These are phyloP conservation scores for Antennarius striatus DNA, from an alignment of 2,113 vertebrate genomes.

Conservation along the genomic window DNA sequence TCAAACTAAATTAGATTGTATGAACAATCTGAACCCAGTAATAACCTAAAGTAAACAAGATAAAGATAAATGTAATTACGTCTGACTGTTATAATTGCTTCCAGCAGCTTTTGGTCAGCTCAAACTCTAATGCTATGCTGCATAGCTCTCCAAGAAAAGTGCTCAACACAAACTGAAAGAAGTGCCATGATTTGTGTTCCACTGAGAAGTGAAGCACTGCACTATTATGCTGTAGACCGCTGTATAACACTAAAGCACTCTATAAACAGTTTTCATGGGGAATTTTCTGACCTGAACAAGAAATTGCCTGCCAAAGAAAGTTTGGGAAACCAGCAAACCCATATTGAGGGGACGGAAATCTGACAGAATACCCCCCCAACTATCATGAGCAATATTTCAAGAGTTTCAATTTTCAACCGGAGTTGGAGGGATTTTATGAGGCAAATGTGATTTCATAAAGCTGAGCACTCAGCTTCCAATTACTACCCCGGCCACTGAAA, in stretches of 20 bases:
- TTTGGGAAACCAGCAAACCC: constrained; percentile 36
- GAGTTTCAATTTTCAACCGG: constrained; percentile 39
- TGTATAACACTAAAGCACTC: constrained; percentile 14
- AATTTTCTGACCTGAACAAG: constrained; percentile 51
- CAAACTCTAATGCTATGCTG: not conserved
- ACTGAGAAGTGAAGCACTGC: constrained; percentile 14
- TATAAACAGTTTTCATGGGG: constrained; percentile 40
- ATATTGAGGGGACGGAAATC: constrained; percentile 33
- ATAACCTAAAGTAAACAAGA: not conserved
- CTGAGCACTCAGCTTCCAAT: constrained; percentile 33
- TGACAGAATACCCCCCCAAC: constrained; percentile 51
- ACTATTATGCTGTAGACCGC: constrained; percentile 28
- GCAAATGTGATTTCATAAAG: constrained; percentile 48
- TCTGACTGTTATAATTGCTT: constrained; percentile 20
- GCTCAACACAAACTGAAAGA: not conserved
- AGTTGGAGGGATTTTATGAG: constrained; percentile 32
- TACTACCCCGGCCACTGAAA: constrained; percentile 27
- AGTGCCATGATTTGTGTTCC: constrained; percentile 2
- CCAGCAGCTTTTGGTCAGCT: constrained; percentile 10
- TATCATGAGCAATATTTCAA: constrained; percentile 50
- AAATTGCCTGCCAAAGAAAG: constrained; percentile 15
- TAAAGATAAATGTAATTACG: constrained; percentile 1
- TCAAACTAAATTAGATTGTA: not conserved
- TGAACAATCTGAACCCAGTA: not conserved
- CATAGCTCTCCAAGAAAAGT: not conserved